Percentiles rank a stretch among this genome's conserved stretches.
phyloP scores from a whole-genome alignment of 2,113 vertebrate genomes.

The Tychaedon coryphoeus region DNA sequence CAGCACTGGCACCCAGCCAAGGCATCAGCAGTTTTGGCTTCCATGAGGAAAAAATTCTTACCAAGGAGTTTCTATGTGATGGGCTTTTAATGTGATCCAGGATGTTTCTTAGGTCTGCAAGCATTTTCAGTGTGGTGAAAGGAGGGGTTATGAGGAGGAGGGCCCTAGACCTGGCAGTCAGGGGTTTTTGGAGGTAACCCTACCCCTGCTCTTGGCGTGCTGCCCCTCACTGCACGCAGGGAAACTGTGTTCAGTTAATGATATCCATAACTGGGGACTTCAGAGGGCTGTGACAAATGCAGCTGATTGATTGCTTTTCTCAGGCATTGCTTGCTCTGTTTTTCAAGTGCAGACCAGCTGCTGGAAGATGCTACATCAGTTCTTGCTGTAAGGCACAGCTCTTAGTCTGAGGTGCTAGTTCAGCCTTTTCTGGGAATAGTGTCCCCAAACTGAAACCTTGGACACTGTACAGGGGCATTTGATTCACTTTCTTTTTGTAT shows the following conservation, averaged over 20 bases:
- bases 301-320: constrained; percentile 27
- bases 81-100: neutral
- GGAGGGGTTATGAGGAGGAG: neutral
- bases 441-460: neutral
- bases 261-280: neutral
- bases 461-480: neutral
- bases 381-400: neutral
- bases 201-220: neutral
- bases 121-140: neutral
- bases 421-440: neutral
- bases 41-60: neutral
- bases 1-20: neutral
- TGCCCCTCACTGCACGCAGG: neutral
- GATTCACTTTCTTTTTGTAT: neutral
- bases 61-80: neutral
- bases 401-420: neutral
- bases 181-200: neutral
- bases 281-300: neutral
- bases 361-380: neutral
- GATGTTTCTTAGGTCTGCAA: neutral
- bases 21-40: neutral
- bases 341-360: constrained; percentile 18
- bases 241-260: neutral
- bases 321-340: neutral
- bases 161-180: neutral